A percentile compares a stretch with the other conserved stretches of the same genome.
phyloP scores from a whole-genome alignment of 2,888 invertebrate species.

The Leucoptera coffeella region DNA sequence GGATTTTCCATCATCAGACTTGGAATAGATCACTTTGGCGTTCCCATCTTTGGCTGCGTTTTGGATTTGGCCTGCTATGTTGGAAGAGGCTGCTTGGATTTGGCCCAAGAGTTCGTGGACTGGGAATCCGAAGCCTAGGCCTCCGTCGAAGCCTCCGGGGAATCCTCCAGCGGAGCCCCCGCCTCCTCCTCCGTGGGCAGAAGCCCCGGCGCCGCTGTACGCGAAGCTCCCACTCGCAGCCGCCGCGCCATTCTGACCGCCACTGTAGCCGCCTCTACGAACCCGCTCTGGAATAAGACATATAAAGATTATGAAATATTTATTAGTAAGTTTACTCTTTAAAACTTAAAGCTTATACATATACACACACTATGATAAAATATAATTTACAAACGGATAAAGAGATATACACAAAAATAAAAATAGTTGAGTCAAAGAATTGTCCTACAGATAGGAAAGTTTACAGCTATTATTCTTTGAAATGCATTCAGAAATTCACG shows the following conservation, averaged over 20 bases:
- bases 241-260: not conserved
- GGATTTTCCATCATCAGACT: slow-evolving; percentile 35
- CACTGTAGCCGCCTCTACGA: slow-evolving; percentile 10
- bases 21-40: slow-evolving; percentile 22
- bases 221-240: not conserved
- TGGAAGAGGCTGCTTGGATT: slow-evolving; percentile 9
- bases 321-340: no score
- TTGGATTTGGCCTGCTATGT: slow-evolving; percentile 1
- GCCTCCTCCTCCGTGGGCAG: not conserved
- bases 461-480: no score
- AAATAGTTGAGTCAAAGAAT: no score
- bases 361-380: no score
- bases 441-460: no score
- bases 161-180: not conserved
- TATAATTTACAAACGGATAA: no score
- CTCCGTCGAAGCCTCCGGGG: not conserved
- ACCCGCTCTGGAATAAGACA: no score
- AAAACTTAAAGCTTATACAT: no score
- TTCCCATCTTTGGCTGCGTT: slow-evolving; percentile 11
- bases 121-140: slow-evolving; percentile 8
- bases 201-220: not conserved
- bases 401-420: no score
- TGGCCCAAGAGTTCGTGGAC: slow-evolving; percentile 8
- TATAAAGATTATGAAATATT: no score
- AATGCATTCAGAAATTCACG: no score